Evolutionary conservation across 2,888 invertebrate species (phyloP).

Genomic region (Colostygia pectinataria): DNA sequence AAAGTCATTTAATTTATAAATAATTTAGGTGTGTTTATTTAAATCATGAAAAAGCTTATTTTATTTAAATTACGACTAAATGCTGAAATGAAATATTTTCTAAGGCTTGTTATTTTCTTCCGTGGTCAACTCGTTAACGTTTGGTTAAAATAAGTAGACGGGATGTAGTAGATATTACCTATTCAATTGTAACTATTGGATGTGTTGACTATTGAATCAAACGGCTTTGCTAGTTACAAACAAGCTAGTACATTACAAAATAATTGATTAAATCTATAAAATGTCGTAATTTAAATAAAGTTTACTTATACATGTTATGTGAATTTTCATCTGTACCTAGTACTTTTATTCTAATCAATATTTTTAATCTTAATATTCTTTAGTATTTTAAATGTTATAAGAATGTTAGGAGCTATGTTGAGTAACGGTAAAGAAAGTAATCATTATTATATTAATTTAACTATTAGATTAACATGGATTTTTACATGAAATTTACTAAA

Average conservation of each 20-base stretch:
- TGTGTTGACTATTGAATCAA: too few relatives aligned
- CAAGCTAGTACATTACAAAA: neutral
- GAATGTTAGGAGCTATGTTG: constrained; percentile 48
- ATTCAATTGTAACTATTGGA: too few relatives aligned
- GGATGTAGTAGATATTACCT: too few relatives aligned
- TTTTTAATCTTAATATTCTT: constrained; percentile 22
- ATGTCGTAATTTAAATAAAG: constrained; percentile 22
- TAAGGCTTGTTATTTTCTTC: too few relatives aligned
- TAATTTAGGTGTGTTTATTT: constrained; percentile 16
- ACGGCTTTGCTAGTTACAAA: too few relatives aligned
- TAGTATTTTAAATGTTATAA: constrained; percentile 36
- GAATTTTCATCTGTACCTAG: constrained; percentile 28
- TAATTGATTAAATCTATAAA: neutral
- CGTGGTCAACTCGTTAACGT: too few relatives aligned
- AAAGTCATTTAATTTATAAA: constrained; percentile 10
- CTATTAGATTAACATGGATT: too few relatives aligned
- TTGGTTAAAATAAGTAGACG: too few relatives aligned
- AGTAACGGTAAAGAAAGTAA: too few relatives aligned
- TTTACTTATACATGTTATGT: constrained; percentile 24
- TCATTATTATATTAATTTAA: neutral
- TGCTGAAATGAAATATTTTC: too few relatives aligned
- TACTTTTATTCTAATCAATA: constrained; percentile 26
- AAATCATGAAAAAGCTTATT: constrained; percentile 12
- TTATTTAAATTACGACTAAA: constrained; percentile 11
- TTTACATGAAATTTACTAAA: too few relatives aligned